Base-by-base conservation (phyloP, 1,140 invertebrate genomes). In the Lethocerus indicus region DNA sequence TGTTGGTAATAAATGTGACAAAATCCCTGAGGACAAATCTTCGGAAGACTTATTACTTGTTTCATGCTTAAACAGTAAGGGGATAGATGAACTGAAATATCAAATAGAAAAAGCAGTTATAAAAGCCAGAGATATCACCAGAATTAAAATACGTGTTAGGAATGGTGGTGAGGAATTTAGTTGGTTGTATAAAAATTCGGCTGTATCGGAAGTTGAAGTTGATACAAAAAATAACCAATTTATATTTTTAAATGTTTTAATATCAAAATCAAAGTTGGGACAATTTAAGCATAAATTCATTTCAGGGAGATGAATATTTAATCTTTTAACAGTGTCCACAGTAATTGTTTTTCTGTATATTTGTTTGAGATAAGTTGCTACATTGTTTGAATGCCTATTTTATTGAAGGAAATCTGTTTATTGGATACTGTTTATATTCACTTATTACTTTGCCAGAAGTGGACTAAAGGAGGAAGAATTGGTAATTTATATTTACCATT, bases 1-100 rank as follows among this genome's bases (percentile, higher is more conserved):
- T 55, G 81, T 91, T 5, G 81, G 75, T 32, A 93, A 92, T 64
- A 93, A 93, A 69, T 68, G 75, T 48, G 87, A 90, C 67, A 54
- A 74, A 27, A n/a, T 71, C 16, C n/a, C n/a, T n/a, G n/a, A n/a
- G n/a, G n/a, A n/a, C n/a, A n/a, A n/a, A n/a, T n/a, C 54, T 6
- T 46, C 49, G 24, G 52, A 59, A 29, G n/a, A 27, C n/a, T n/a
- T n/a, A 16, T 47, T 59, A 40, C 51, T 51, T 3, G 49, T 57
- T 42, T 61, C 55, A 16, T 52, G 52, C 54, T 27, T 18, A 3
- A 51, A 43, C 47, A 51, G 62, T 59, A n/a, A 39, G 67, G 76
- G 76, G 29, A 62, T 84, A 23, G 64, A 73, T 51, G 56, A 69
- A 5, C 62, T 86, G 28, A 58, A 67, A 23, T 23, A 59, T 5